Conservation (phyloP, 2,113 vertebrate species). For the Chunga burmeisteri region DNA sequence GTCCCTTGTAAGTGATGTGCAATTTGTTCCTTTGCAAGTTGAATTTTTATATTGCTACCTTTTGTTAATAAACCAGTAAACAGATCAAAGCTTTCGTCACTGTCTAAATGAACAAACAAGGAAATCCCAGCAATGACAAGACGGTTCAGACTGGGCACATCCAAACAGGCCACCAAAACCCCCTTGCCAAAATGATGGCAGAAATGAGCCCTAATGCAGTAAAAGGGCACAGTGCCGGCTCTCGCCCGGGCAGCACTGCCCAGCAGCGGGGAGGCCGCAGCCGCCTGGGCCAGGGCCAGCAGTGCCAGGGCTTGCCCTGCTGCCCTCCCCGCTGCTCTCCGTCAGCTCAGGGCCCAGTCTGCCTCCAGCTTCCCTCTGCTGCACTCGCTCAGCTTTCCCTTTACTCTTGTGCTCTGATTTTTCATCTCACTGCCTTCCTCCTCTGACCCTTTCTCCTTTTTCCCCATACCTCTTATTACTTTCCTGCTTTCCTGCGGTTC, state of each 20-base stretch:
- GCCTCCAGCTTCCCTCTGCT: background rate
- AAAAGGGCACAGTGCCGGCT: rapidly evolving
- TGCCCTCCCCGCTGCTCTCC: background rate
- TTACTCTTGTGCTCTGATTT: background rate
- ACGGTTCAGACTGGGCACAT: background rate
- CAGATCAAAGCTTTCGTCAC: background rate
- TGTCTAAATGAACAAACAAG: background rate
- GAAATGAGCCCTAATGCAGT: rapidly evolving
- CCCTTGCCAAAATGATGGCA: rapidly evolving
- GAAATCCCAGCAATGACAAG: background rate
- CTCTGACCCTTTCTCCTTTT: background rate
- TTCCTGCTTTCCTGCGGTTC: background rate
- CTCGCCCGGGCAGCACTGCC: rapidly evolving
- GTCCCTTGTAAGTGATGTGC: background rate
- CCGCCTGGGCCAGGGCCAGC: background rate
- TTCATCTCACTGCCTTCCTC: background rate
- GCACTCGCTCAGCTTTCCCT: background rate
- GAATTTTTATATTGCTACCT: background rate
- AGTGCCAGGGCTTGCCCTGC: background rate
- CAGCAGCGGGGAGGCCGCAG: background rate
- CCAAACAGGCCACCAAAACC: too few species aligned
- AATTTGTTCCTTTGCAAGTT: background rate
- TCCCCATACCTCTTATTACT: background rate
- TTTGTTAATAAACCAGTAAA: background rate
- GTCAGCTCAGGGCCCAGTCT: background rate